A percentile compares a stretch with the other conserved stretches of the same genome.
phyloP scores from a whole-genome alignment of 2,888 invertebrate genomes.

The Sipunculus nudus region DNA sequence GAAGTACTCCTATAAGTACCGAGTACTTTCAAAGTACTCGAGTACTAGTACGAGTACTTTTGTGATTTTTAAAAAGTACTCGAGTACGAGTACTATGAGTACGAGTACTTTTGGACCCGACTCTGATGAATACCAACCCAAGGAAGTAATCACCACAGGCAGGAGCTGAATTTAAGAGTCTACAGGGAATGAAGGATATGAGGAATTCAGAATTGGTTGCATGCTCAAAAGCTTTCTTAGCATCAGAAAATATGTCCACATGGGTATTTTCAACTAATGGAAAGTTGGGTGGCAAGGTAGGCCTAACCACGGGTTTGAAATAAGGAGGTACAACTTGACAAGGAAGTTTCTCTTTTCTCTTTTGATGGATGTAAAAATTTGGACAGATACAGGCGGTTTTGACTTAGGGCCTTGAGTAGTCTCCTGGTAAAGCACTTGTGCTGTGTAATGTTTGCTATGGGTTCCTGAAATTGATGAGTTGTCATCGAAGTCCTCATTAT shows the following conservation, averaged over 20 bases:
- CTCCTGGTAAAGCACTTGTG: slow-evolving; percentile 7
- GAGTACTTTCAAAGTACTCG: too few species aligned
- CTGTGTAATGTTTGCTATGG: not conserved
- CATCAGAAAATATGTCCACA: not conserved
- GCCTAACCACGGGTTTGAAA: not conserved
- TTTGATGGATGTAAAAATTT: not conserved
- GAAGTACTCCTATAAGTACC: too few species aligned
- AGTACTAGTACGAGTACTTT: too few species aligned
- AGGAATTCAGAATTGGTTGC: slow-evolving; percentile 2
- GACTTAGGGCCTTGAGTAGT: not conserved
- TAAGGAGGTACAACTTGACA: slow-evolving; percentile 1
- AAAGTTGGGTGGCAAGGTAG: not conserved
- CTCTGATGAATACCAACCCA: too few species aligned
- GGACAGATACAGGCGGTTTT: not conserved
- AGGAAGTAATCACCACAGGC: not conserved
- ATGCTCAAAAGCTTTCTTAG: not conserved
- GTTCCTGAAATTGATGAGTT: slow-evolving; percentile 2
- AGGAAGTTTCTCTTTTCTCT: not conserved
- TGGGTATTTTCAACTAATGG: not conserved
- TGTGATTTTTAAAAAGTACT: too few species aligned
- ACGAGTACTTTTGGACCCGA: too few species aligned
- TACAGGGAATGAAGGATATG: not conserved
- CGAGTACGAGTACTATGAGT: too few species aligned
- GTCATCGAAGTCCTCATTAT: not conserved
- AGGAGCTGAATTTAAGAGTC: not conserved